Evolutionary conservation across 2,888 invertebrate species (phyloP).

Genomic region (Sarcophaga rosellei): DNA sequence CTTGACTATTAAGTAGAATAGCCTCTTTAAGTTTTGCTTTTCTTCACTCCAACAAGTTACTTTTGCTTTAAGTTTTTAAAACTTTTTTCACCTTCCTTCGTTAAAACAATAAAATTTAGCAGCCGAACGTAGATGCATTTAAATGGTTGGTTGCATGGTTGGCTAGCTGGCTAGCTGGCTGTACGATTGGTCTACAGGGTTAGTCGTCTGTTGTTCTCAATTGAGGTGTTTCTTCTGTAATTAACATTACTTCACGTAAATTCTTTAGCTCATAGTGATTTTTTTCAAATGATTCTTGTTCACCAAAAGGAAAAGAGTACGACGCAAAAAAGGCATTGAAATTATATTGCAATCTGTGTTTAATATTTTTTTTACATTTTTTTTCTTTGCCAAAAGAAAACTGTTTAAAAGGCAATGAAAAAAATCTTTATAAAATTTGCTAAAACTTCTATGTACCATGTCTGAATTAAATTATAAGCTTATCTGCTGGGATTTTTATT

Average conservation of each 20-base stretch:
- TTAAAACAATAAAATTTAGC: background rate
- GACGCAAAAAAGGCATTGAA: background rate
- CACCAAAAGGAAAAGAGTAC: too few relatives aligned
- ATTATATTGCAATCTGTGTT: background rate
- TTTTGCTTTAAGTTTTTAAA: background rate
- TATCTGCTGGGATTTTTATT: too few relatives aligned
- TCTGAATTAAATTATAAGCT: too few relatives aligned
- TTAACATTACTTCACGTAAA: constrained; percentile 66
- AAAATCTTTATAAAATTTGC: too few relatives aligned
- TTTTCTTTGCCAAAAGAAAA: too few relatives aligned
- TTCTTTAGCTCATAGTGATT: constrained; percentile 1
- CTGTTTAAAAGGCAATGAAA: too few relatives aligned
- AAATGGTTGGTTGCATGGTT: constrained; percentile 1
- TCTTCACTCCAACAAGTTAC: constrained; percentile 18
- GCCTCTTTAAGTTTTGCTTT: constrained; percentile 21
- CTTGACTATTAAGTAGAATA: constrained; percentile 51
- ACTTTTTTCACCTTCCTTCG: background rate
- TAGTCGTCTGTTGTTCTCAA: constrained; percentile 12
- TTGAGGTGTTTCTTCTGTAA: constrained; percentile 61
- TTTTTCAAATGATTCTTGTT: constrained; percentile 38
- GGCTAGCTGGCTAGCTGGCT: background rate
- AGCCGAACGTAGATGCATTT: background rate
- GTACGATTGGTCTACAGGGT: background rate
- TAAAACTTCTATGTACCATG: too few relatives aligned
- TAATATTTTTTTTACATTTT: background rate